Percentiles rank a stretch among this genome's conserved stretches.
Conservation (phyloP, 2,888 invertebrate genomes). For the Pterobdella sp. region DNA sequence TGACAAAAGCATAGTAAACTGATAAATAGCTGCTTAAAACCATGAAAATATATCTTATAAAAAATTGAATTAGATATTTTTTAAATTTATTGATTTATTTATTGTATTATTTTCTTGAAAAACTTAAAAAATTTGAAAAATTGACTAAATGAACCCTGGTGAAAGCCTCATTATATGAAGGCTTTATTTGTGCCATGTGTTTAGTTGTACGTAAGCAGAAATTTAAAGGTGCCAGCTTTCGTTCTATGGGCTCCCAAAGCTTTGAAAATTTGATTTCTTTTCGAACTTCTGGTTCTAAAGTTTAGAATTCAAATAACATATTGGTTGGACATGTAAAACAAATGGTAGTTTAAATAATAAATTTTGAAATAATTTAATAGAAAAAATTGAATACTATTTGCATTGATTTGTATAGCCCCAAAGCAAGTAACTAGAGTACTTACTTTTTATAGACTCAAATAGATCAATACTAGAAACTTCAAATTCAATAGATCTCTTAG, state of each 20-base stretch:
- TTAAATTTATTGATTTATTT: not conserved
- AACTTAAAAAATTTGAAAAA: not conserved
- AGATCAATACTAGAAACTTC: conserved; percentile 67
- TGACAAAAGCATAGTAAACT: too few species aligned
- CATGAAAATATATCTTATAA: too few species aligned
- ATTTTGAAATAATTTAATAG: not conserved
- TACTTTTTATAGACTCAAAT: conserved; percentile 48
- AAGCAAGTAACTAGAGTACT: too few species aligned
- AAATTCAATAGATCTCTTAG: conserved; percentile 71
- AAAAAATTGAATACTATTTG: not conserved
- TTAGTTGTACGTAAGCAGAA: conserved; percentile 80
- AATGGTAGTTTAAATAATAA: not conserved
- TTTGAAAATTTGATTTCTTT: conserved; percentile 41
- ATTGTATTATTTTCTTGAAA: not conserved
- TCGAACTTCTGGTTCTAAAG: conserved; percentile 40
- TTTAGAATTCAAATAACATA: too few species aligned
- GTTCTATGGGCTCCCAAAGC: conserved; percentile 53
- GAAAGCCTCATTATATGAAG: conserved; percentile 42
- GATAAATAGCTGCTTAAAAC: too few species aligned
- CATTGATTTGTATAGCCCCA: too few species aligned
- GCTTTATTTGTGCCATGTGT: conserved; percentile 69
- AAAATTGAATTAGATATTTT: not conserved
- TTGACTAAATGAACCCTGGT: too few species aligned
- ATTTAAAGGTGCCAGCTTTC: conserved; percentile 65
- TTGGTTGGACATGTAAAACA: not conserved